Conservation (phyloP, 2,888 invertebrate species). For the Eupithecia subumbrata region DNA sequence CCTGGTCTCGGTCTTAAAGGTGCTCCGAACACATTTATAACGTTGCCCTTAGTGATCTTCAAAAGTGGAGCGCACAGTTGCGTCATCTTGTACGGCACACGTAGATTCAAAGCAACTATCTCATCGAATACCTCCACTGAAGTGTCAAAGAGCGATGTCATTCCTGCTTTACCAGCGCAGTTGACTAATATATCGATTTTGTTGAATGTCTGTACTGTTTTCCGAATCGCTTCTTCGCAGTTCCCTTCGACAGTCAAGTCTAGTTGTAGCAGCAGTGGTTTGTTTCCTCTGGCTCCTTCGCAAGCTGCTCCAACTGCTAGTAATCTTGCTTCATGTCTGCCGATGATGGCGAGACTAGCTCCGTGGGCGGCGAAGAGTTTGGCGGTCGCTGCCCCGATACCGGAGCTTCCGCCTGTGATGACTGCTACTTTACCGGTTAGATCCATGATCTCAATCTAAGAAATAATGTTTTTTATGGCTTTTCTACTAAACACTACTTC, state of each 20-base stretch:
- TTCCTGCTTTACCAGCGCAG: slow-evolving; percentile 60
- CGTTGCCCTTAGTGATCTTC: slow-evolving; percentile 61
- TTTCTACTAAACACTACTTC: not conserved
- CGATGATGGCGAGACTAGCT: slow-evolving; percentile 59
- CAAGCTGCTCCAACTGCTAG: slow-evolving; percentile 56
- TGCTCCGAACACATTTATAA: slow-evolving; percentile 64
- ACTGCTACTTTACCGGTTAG: slow-evolving; percentile 64
- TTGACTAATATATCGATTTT: slow-evolving; percentile 64
- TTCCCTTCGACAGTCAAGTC: slow-evolving; percentile 59
- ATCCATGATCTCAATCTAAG: slow-evolving; percentile 48
- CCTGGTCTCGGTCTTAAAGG: slow-evolving; percentile 61
- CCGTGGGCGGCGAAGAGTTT: slow-evolving; percentile 62
- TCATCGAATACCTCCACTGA: slow-evolving; percentile 65
- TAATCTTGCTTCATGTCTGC: slow-evolving; percentile 61
- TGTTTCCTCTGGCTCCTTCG: slow-evolving; percentile 51
- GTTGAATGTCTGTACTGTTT: slow-evolving; percentile 58
- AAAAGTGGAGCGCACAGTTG: slow-evolving; percentile 62
- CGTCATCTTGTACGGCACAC: slow-evolving; percentile 65
- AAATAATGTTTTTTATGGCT: not conserved
- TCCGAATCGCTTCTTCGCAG: slow-evolving; percentile 61
- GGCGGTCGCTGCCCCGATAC: slow-evolving; percentile 68
- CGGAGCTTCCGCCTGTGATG: slow-evolving; percentile 68
- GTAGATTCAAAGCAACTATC: slow-evolving; percentile 59
- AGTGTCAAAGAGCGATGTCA: slow-evolving; percentile 63
- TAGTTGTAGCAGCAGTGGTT: slow-evolving; percentile 58